Evolutionary conservation across 2,113 vertebrate genomes (phyloP), one percentile per base, ranked within the genome.

Genomic region (Aptenodytes forsteri): DNA sequence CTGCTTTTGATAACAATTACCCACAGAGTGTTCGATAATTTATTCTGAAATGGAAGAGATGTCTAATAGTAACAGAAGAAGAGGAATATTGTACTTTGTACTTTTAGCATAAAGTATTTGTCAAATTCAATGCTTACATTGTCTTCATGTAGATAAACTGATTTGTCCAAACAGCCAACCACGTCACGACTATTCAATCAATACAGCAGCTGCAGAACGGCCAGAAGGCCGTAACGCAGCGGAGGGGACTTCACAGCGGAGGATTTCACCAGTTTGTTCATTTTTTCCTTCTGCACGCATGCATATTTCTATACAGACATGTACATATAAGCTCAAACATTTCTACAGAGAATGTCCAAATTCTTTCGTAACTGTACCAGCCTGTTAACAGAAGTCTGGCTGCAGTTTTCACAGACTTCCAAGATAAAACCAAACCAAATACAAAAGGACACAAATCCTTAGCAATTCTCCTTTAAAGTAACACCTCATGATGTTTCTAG

Each of bases 111-210:
- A 10, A 94, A 61, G 21, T 76, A 76, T 83, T 79, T 88, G 75
- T 72, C 73, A 70, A 87, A 94, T 50, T 93, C 78, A 94, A 47
- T 77, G 94, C 75, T 94, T 87, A 87, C 81, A 76, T 22, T 87
- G 78, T 85, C 87, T 83, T 69, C 46, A 38, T 7, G 42, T 40
- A 96, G 87, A 87, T 90, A 90, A 83, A 96, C 40, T 56, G 70
- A 96, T 93, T 73, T 91, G 89, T 83, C 64, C 91, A 65, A 91
- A 80, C 78, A 93, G 62, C 36, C 42, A 91, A 50, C 49, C 76
- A 93, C 62, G 16, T 93, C 91, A 96, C 12, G 46, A 66, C 89
- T 87, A 46, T 59, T 91, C 58, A 77, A 93, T 97, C 93, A 91
- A 95, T 80, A 83, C 38, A 50, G 69, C 94, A 96, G 95, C 95